Base-by-base conservation (phyloP, 2,113 vertebrate genomes). In the Petrocephalus microphthalmus region DNA sequence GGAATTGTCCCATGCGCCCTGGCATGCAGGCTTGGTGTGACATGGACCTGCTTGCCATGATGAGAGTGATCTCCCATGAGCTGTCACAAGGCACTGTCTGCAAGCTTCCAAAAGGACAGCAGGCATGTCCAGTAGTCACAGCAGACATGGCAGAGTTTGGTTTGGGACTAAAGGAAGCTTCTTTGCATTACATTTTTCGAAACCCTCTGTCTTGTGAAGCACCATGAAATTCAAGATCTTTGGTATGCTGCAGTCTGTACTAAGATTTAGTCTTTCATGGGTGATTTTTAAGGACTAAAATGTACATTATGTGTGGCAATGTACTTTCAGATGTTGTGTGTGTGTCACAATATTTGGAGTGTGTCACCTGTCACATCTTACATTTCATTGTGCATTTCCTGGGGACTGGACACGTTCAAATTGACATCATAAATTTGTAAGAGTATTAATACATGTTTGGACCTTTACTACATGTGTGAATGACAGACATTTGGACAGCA, bases 21-120 rank as follows among this genome's bases (percentile, higher is more conserved):
- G 45, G 45, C 45, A 47, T 83, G 81, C 15, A 49, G 20, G 45
- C 81, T 22, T 83, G 45, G 71, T 1, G 17, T 78, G 71, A 78
- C 13, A 19, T 29, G 42, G 37, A 81, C 19, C 74, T 45, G 60
- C 92, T 89, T 89, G 56, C n/a, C 71, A 49, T 87, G 91, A 81
- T 89, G 86, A 92, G 74, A 11, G 56, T 88, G 81, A 22, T 67
- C 81, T 84, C 15, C 25, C 54, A 45, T 37, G 25, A 57, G 29
- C 45, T 64, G 42, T 7, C 82, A 33, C 37, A 67, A 22, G 15
- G 6, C 45, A 15, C 49, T 20, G 20, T 47, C 56, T 17, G 4
- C 47, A 49, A 45, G 8, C 37, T 49, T 22, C 37, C 81, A n/a
- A 81, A 47, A 37, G 10, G 71, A 78, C 71, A 78, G 33, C 29